Evolutionary conservation across 2,888 invertebrate genomes (phyloP), one percentile per base, ranked within the genome.

Genomic region (Acanthacorydalis orientalis): DNA sequence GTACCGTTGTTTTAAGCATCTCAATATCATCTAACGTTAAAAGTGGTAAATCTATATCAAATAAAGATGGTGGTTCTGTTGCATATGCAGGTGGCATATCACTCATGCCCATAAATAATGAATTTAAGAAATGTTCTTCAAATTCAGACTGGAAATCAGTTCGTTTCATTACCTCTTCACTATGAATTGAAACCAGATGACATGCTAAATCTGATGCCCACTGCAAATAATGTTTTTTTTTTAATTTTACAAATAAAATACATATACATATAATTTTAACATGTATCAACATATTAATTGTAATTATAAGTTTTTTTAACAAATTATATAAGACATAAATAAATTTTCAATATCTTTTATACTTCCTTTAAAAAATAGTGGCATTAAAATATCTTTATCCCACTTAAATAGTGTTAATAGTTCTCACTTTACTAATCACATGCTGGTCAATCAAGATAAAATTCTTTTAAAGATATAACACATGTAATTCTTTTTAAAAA

Each of bases 91-190:
- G 70, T 1, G 91, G 87, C 51, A 81, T 68, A 58, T 95, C 95
- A 46, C 83, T 81, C 72, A 96, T 77, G 0, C 95, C 95, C 1
- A 89, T 87, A 65, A 97, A 97, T 39, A 97, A 67, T 10, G 80
- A 75, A 52, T 79, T 80, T 7, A 97, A 70, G 60, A 88, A 87
- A 58, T 87, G 96, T 0, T 85, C 85, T 23, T 88, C 85, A 57
- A 90, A 85, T 51, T 78, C 72, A 0, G 68, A 60, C 55, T 81
- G 79, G 62, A 95, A 95, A 8, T 83, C 78, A 54, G 83, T 78
- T 38, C 97, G 73, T 9, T 83, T 68, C 4, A 72, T 69, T 9
- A 88, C 72, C 67, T 97, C 97, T 54, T 89, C 87, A 53, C 80
- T 79, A 66, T 92, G 84, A 43, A 93, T 81, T 48, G 78, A 78